These are phyloP conservation scores for Halictus ligatus DNA, from an alignment of 2,888 invertebrate genomes.

Conservation along the genomic window DNA sequence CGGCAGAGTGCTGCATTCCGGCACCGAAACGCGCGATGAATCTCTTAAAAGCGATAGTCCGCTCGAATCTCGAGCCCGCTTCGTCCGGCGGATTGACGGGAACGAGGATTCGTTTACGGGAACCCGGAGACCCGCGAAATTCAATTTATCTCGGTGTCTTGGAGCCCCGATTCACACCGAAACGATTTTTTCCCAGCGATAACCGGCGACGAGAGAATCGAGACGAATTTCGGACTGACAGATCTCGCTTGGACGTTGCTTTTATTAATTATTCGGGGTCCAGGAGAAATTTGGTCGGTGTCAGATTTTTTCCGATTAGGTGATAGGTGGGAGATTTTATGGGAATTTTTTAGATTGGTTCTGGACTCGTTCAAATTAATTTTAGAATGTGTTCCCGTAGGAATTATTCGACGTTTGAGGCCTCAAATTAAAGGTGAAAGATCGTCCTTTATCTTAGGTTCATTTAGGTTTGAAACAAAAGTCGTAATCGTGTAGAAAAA, in stretches of 20 bases:
- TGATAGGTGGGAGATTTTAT: neutral
- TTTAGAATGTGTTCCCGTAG: too few species aligned
- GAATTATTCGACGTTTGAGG: too few species aligned
- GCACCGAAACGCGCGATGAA: slow-evolving; percentile 22
- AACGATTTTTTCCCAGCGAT: slow-evolving; percentile 3
- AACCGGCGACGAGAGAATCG: neutral
- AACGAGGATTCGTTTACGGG: slow-evolving; percentile 10
- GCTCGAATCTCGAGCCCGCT: slow-evolving; percentile 20
- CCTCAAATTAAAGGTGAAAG: too few species aligned
- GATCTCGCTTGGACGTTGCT: neutral
- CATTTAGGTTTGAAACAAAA: too few species aligned
- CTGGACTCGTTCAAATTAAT: neutral
- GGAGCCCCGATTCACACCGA: neutral
- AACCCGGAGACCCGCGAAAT: slow-evolving; percentile 11
- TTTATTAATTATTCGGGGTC: neutral
- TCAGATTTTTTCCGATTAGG: neutral
- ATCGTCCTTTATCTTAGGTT: too few species aligned
- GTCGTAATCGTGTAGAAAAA: too few species aligned
- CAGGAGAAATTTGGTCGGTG: neutral
- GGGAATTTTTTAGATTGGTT: neutral
- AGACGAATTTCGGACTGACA: neutral
- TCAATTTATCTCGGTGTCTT: slow-evolving; percentile 13
- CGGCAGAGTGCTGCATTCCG: neutral
- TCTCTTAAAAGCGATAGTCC: slow-evolving; percentile 35
- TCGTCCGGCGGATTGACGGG: slow-evolving; percentile 19